Percentiles rank a stretch among this genome's conserved stretches.
Conservation (phyloP, 2,113 vertebrate species). For the Notarius quadriscutis region DNA sequence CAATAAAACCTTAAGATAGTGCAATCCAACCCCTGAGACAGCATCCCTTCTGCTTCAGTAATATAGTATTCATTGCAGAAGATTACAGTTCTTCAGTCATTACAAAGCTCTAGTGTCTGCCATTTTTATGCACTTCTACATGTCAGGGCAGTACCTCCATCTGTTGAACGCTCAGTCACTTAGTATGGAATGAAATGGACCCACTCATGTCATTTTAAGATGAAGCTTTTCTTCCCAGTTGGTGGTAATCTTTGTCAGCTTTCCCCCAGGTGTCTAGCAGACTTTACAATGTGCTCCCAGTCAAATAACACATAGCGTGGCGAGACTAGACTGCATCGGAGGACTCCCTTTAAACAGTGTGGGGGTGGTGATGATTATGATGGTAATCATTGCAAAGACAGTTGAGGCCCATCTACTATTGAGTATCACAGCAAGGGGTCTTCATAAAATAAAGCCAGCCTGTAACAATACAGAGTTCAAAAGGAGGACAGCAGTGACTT, state of each 20-base stretch:
- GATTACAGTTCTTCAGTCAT: not conserved
- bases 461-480: conserved; percentile 39
- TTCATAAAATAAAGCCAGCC: conserved; percentile 26
- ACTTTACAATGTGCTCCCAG: conserved; percentile 15
- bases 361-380: conserved; percentile 46
- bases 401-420: conserved; percentile 21
- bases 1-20: not conserved
- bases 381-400: conserved; percentile 40
- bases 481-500: conserved; percentile 23
- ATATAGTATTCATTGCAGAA: not conserved
- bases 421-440: conserved; percentile 35
- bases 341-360: conserved; percentile 43
- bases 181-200: conserved; percentile 12
- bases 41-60: not conserved
- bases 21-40: not conserved
- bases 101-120: not conserved
- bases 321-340: conserved; percentile 20
- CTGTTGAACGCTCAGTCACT: not conserved
- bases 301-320: conserved; percentile 18
- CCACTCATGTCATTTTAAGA: conserved; percentile 8
- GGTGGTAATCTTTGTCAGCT: conserved; percentile 32
- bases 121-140: not conserved
- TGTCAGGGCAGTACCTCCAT: not conserved
- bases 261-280: conserved; percentile 35
- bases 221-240: conserved; percentile 31